Evolutionary conservation across 2,888 invertebrate species (phyloP).

Genomic region (Agrotis puta): DNA sequence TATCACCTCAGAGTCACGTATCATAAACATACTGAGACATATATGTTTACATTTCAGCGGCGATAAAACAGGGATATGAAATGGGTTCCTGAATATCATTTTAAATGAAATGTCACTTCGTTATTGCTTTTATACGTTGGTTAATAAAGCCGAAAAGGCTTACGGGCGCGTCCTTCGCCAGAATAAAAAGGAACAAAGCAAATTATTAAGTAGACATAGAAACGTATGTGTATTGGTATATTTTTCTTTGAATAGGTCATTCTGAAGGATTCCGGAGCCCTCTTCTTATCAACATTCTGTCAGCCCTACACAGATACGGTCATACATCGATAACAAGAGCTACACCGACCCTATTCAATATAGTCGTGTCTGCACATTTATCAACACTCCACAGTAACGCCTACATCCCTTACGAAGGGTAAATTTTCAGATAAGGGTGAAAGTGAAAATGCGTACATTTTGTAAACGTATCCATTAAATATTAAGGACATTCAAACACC

Average conservation of each 20-base stretch:
- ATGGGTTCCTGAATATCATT: slow-evolving; percentile 32
- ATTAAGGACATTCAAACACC: slow-evolving; percentile 38
- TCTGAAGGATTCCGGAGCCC: neutral
- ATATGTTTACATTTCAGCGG: slow-evolving; percentile 20
- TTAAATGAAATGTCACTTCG: slow-evolving; percentile 41
- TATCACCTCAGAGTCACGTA: slow-evolving; percentile 5
- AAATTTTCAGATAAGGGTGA: slow-evolving; percentile 10
- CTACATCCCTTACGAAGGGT: slow-evolving; percentile 1
- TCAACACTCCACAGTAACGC: neutral
- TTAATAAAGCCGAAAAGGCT: slow-evolving; percentile 25
- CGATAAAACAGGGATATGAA: slow-evolving; percentile 34
- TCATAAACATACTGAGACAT: neutral
- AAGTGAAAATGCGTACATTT: slow-evolving; percentile 28
- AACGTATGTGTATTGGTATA: neutral
- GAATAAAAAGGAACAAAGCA: slow-evolving; percentile 26
- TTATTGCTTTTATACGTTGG: slow-evolving; percentile 42
- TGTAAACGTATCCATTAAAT: slow-evolving; percentile 38
- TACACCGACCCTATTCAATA: slow-evolving; percentile 21
- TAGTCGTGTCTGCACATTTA: slow-evolving; percentile 11
- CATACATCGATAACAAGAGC: slow-evolving; percentile 11
- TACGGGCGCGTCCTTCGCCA: neutral
- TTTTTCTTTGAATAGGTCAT: slow-evolving; percentile 13
- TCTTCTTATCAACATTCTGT: slow-evolving; percentile 10
- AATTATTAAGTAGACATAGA: slow-evolving; percentile 22
- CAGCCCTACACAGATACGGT: neutral